Evolutionary conservation across 1,140 invertebrate species (phyloP).

Genomic region (Trypoxylus dichotomus): DNA sequence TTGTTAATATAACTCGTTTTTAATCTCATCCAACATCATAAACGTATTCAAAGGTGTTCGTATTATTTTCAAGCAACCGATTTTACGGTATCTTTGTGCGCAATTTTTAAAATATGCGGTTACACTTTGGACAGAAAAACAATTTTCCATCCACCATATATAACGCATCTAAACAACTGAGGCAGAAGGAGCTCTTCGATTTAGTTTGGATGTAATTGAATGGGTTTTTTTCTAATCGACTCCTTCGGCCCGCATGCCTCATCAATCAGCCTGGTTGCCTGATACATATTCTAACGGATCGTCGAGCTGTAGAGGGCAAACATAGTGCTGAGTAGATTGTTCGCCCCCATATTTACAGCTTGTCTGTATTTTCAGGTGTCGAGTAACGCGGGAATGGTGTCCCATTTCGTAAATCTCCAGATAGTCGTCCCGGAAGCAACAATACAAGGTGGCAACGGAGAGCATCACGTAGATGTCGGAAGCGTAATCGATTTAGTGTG

Average conservation of each 20-base stretch:
- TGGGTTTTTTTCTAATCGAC: background rate
- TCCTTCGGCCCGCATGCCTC: background rate
- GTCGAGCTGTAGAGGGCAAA: background rate
- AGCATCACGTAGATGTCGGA: constrained; percentile 86
- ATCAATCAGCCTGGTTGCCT: background rate
- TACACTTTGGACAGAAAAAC: background rate
- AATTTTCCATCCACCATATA: background rate
- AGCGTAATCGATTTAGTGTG: constrained; percentile 89
- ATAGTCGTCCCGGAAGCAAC: constrained; percentile 87
- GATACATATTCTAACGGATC: background rate
- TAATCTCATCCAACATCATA: too few relatives aligned
- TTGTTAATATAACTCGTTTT: too few relatives aligned
- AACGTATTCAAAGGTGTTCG: too few relatives aligned
- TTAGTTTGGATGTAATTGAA: background rate
- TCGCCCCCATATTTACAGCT: constrained; percentile 25
- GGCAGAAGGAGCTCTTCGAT: background rate
- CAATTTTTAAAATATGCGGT: too few relatives aligned
- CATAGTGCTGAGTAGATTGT: background rate
- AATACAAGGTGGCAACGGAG: constrained; percentile 79
- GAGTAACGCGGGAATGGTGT: constrained; percentile 79
- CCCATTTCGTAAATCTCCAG: constrained; percentile 84
- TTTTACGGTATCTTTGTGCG: too few relatives aligned
- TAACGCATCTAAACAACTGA: background rate
- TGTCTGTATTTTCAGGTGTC: constrained; percentile 68
- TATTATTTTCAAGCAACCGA: too few relatives aligned